Conservation (phyloP, 23 tunicate genomes). For the Oikopleura dioica region DNA sequence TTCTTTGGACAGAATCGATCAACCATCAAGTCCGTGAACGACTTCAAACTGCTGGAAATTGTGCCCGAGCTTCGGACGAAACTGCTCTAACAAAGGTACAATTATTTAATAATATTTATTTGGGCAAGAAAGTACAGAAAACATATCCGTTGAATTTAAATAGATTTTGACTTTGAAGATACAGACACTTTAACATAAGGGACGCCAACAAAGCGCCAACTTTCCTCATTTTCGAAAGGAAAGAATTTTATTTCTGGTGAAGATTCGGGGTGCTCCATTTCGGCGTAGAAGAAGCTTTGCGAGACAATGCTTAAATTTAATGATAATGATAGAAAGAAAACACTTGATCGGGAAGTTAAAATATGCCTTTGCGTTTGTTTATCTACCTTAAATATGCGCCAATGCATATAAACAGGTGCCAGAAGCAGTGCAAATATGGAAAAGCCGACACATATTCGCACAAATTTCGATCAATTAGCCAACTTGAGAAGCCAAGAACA, state of each 20-base stretch:
- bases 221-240: constrained; percentile 39
- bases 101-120: neutral
- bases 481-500: constrained; percentile 35
- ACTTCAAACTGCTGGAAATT: neutral
- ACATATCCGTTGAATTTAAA: neutral
- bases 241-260: constrained; percentile 38
- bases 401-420: constrained; percentile 17
- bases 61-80: neutral
- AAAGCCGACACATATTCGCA: constrained; percentile 19
- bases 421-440: constrained; percentile 51
- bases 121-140: neutral
- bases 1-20: neutral
- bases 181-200: constrained; percentile 50
- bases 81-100: neutral
- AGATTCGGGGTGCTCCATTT: constrained; percentile 51
- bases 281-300: constrained; percentile 56
- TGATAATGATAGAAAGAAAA: constrained; percentile 40
- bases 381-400: constrained; percentile 70
- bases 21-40: neutral
- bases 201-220: constrained; percentile 33
- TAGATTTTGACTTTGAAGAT: neutral
- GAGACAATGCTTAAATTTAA: constrained; percentile 71
- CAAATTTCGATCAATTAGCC: constrained; percentile 44
- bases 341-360: too few relatives aligned
- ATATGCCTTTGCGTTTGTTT: too few relatives aligned